Evolutionary conservation across 2,797 vertebrate species (phyloP).

Genomic region (Cuniculus paca): DNA sequence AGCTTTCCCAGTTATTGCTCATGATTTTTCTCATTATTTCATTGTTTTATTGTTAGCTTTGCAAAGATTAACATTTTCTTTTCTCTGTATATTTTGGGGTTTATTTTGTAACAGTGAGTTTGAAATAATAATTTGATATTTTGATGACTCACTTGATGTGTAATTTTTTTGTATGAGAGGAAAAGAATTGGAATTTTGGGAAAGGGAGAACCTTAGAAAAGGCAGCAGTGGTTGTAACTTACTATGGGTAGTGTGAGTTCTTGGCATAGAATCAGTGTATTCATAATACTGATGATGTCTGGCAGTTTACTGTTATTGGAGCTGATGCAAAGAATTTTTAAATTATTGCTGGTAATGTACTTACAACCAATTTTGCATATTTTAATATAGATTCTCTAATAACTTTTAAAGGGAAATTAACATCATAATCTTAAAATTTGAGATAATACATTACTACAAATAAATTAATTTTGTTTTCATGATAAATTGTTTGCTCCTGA

Average conservation of each 20-base stretch:
- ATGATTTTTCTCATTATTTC: slow-evolving; percentile 45
- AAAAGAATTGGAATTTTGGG: slow-evolving; percentile 32
- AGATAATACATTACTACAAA: slow-evolving; percentile 8
- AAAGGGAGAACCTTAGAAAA: slow-evolving; percentile 24
- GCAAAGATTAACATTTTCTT: slow-evolving; percentile 6
- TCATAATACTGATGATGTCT: neutral
- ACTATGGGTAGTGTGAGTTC: slow-evolving; percentile 5
- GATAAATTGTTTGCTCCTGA: slow-evolving; percentile 45
- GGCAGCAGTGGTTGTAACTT: neutral
- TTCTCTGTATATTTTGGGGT: slow-evolving; percentile 50
- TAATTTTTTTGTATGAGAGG: neutral
- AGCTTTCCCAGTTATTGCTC: slow-evolving; percentile 16
- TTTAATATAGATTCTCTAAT: slow-evolving; percentile 8
- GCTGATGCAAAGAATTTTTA: slow-evolving; percentile 22
- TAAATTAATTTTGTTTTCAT: slow-evolving; percentile 41
- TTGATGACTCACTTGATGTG: neutral
- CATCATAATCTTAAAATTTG: slow-evolving; percentile 5
- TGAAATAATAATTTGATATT: slow-evolving; percentile 57
- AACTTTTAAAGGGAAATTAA: slow-evolving; percentile 54
- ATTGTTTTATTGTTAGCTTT: slow-evolving; percentile 50
- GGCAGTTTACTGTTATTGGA: neutral
- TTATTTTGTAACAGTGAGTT: slow-evolving; percentile 53
- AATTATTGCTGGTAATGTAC: neutral
- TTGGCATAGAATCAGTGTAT: neutral
- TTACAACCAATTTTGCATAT: slow-evolving; percentile 4